These are phyloP conservation scores for Diplazon laetatorius DNA, from an alignment of 2,888 invertebrate species.

Conservation along the genomic window DNA sequence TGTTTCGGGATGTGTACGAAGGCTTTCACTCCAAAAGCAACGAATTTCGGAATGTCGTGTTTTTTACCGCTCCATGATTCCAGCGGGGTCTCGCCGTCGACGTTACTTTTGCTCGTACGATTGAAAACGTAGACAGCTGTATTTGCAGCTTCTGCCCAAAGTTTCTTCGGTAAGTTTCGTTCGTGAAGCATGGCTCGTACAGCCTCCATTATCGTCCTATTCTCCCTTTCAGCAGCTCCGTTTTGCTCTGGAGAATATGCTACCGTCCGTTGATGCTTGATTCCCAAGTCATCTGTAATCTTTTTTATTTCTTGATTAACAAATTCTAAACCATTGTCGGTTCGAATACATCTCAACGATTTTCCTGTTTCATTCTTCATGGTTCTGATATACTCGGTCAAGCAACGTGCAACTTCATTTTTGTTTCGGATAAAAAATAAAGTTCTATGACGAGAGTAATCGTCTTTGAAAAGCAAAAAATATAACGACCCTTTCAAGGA, in stretches of 20 bases:
- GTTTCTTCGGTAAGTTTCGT: no score
- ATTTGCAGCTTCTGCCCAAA: slow-evolving; percentile 61
- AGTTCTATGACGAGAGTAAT: slow-evolving; percentile 22
- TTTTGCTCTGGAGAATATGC: slow-evolving; percentile 61
- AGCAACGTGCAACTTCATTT: slow-evolving; percentile 13
- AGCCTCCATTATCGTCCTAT: slow-evolving; percentile 63
- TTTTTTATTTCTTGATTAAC: slow-evolving; percentile 9
- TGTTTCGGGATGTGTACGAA: slow-evolving; percentile 17
- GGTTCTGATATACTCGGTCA: neutral
- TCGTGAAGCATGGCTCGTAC: no score
- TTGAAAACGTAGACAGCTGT: slow-evolving; percentile 68
- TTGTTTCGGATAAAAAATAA: slow-evolving; percentile 32
- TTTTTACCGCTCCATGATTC: slow-evolving; percentile 76
- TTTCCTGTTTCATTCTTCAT: neutral
- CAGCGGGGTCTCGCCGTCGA: slow-evolving; percentile 70
- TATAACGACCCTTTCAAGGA: slow-evolving; percentile 30
- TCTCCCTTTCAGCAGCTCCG: slow-evolving; percentile 61
- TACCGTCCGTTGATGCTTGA: slow-evolving; percentile 50
- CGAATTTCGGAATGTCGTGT: slow-evolving; percentile 53
- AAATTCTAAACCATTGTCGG: slow-evolving; percentile 28
- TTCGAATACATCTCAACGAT: neutral
- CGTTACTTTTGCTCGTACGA: slow-evolving; percentile 60
- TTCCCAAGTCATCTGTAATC: slow-evolving; percentile 37
- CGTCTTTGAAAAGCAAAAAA: slow-evolving; percentile 35
- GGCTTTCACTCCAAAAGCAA: neutral